Base-by-base conservation (phyloP, 2,113 vertebrate species). In the Syngnathoides biaculeatus region DNA sequence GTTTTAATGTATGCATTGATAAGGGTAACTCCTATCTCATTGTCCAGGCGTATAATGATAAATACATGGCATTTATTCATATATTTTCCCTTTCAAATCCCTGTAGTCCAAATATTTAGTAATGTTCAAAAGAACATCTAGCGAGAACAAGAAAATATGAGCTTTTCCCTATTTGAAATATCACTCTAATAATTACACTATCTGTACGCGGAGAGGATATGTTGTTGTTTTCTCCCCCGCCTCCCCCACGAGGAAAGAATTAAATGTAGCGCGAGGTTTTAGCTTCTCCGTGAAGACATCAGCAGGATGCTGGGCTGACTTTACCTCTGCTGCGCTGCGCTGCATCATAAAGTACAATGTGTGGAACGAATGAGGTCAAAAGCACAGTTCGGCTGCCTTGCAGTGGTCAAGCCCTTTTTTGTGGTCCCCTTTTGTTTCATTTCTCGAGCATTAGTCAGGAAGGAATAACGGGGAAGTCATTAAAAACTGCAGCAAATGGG, bases 121-220 rank as follows among this genome's bases (percentile, higher is more conserved):
- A 59, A 19, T 61, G 65, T 7, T 75, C 56, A 53, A 43, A 35
- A 63, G 64, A 64, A 69, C 15, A 68, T 77, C 78, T 79, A 19
- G 71, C 52, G 19, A 78, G 64, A 68, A 69, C 62, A 64, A 58
- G 62, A 67, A 80, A 76, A 72, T 39, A 19, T 15, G 26, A 42
- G 22, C 43, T 56, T 69, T 67, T 71, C 45, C 48, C 50, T 39
- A 55, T 69, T 62, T 81, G 77, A 85, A 83, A 79, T 79, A 85
- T 83, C 19, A 71, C 68, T 70, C 80, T 75, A 81, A 83, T 83
- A 82, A 75, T 77, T 77, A 40, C 55, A 48, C 64, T 71, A 65
- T 67, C 76, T 69, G 59, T 35, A 48, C 47, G 53, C 48, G 66
- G 38, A n/a, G 3, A 62, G 42, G 26, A 8, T 58, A 61, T 69